Conservation (phyloP, 1,140 invertebrate species). For the Macrobrachium nipponense region DNA sequence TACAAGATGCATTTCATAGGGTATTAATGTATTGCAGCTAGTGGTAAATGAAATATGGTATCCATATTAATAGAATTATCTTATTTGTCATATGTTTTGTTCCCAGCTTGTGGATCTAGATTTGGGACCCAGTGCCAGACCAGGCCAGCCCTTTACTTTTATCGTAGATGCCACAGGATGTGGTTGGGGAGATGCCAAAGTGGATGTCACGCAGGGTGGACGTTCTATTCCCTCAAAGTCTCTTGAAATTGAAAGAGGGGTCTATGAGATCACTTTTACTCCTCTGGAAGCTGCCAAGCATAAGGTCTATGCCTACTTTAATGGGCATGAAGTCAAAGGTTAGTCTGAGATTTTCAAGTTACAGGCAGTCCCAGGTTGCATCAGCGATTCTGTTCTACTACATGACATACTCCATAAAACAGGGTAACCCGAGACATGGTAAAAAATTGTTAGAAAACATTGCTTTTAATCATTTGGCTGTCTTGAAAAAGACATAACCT, state of each 20-base stretch:
- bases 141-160: conserved; percentile 84
- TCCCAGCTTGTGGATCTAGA: conserved; percentile 77
- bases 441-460: too few relatives aligned
- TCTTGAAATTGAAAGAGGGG: conserved; percentile 83
- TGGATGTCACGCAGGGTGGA: conserved; percentile 83
- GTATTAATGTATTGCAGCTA: too few relatives aligned
- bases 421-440: too few relatives aligned
- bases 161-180: conserved; percentile 82
- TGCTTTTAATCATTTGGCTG: too few relatives aligned
- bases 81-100: not conserved
- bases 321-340: conserved; percentile 95
- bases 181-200: conserved; percentile 86
- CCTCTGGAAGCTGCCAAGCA: conserved; percentile 92
- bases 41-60: too few relatives aligned
- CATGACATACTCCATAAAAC: too few relatives aligned
- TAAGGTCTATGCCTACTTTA: conserved; percentile 93
- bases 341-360: conserved; percentile 67
- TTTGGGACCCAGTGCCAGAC: conserved; percentile 80
- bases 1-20: too few relatives aligned
- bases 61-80: too few relatives aligned
- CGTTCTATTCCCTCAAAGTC: conserved; percentile 83
- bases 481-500: too few relatives aligned
- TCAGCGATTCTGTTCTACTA: too few relatives aligned
- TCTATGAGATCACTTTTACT: conserved; percentile 89
- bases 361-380: too few relatives aligned